Percentiles rank a stretch among this genome's conserved stretches.
Evolutionary conservation across 2,888 invertebrate genomes (phyloP).

Genomic region (Chorisops tibialis): DNA sequence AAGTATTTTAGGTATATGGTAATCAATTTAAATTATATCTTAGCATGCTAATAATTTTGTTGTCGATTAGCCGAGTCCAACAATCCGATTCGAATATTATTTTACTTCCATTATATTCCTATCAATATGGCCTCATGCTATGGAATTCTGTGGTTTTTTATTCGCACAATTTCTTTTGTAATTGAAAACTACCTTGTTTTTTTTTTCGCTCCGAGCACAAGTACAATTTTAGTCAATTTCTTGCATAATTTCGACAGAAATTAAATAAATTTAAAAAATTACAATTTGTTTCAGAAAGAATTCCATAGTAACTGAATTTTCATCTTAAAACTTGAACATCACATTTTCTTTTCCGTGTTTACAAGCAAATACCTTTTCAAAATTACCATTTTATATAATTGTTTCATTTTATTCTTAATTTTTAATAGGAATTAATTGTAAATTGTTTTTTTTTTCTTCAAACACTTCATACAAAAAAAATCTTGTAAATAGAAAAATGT

Average conservation of each 20-base stretch:
- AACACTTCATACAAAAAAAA: too few species aligned
- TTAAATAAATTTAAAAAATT: neutral
- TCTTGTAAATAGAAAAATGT: too few species aligned
- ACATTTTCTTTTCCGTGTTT: neutral
- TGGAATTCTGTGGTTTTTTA: neutral
- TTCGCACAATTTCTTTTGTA: slow-evolving; percentile 2
- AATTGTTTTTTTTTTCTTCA: too few species aligned
- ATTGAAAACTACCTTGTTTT: slow-evolving; percentile 13
- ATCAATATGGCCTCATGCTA: slow-evolving; percentile 27
- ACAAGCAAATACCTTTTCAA: too few species aligned
- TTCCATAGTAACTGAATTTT: neutral
- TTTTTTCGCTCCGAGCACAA: neutral
- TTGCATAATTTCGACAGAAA: neutral
- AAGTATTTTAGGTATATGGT: slow-evolving; percentile 27
- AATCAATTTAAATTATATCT: slow-evolving; percentile 17
- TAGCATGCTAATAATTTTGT: neutral
- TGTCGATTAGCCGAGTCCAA: neutral
- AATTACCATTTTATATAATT: too few species aligned
- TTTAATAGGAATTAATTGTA: too few species aligned
- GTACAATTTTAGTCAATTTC: neutral
- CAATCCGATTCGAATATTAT: slow-evolving; percentile 2
- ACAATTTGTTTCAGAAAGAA: neutral
- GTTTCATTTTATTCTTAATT: too few species aligned
- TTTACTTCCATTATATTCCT: slow-evolving; percentile 5
- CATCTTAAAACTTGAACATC: neutral